phyloP scores from a whole-genome alignment of 64 coral and sea anemone genomes.

The Catalaphyllia jardinei region DNA sequence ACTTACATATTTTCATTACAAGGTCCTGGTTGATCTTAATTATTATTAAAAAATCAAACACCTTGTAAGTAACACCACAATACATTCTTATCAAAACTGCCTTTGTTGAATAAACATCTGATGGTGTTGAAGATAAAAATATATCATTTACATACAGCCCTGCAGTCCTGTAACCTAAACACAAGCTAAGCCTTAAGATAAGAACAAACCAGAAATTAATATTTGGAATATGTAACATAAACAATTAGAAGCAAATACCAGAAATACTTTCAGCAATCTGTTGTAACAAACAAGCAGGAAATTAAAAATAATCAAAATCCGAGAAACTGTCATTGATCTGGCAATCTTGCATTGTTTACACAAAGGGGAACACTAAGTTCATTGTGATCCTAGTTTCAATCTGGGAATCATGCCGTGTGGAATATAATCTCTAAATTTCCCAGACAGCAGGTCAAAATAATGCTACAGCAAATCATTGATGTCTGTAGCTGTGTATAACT shows the following conservation, averaged over 20 bases:
- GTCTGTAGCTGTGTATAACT: background rate
- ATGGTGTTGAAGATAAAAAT: background rate
- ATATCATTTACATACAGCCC: no score
- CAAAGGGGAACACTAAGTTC: background rate
- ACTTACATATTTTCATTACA: background rate
- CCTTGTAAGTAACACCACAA: no score
- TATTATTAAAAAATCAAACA: conserved; percentile 6
- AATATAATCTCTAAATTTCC: background rate
- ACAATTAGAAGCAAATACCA: background rate
- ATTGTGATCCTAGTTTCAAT: background rate
- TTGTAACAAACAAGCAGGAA: conserved; percentile 12
- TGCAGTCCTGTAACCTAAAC: background rate
- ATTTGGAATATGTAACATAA: background rate
- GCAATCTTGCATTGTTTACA: background rate
- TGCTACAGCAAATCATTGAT: background rate
- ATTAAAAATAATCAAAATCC: conserved; percentile 8
- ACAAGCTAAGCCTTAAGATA: background rate
- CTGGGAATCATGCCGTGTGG: background rate
- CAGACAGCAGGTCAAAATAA: background rate
- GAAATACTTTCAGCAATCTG: background rate
- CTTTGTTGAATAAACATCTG: conserved; percentile 12
- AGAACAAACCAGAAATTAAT: background rate
- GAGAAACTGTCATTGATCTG: background rate
- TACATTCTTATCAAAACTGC: background rate
- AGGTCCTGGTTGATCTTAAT: background rate